Base-by-base conservation (phyloP, 2,888 invertebrate species). In the Bursaphelenchus okinawaensis region DNA sequence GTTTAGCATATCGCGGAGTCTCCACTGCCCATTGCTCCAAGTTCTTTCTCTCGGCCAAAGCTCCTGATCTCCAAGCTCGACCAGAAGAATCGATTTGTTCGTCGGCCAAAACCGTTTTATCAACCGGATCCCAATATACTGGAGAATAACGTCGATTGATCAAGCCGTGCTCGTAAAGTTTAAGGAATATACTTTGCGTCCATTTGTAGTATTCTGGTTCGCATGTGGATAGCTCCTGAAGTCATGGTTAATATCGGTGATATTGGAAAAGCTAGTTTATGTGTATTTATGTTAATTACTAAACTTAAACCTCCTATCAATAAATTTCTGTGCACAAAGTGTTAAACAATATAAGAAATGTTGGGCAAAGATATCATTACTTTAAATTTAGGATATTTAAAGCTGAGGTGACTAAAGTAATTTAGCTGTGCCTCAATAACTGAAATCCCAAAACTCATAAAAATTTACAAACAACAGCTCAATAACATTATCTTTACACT, bases 51-150 rank as follows among this genome's bases (percentile, higher is more conserved):
- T 95, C 91, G 7, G 93, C 93, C 84, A 89, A 88, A 7, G 92
- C 95, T 1, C 96, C 95, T 4, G 96, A 96, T 66, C 98, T 87
- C 98, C 98, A 98, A 0, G 80, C 77, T 12, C 72, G 59, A 20
- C 81, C 81, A 24, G 79, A 67, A 19, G 57, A 24, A 85, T 94
- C 93, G 4, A 98, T 93, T 87, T 98, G 98, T 83, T 98, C 98
- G 85, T 95, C 91, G 4, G 96, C 98, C 70, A 99, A 84, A 1
- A 98, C 98, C 3, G 98, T 99, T 84, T 91, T 86, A 85, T 99
- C 98, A 0, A 96, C 87, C 1, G 98, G 98, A 86, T 99, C 98
- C 98, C 98, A 99, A 85, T 95, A 28, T 8, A 78, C 78, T 55
- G 78, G 76, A 19, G 91, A 90, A 89, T 90, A 64, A 8, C 69